Evolutionary conservation across 2,797 vertebrate species (phyloP), one percentile per base, ranked within the genome.

Genomic region (Sebastes alutus): DNA sequence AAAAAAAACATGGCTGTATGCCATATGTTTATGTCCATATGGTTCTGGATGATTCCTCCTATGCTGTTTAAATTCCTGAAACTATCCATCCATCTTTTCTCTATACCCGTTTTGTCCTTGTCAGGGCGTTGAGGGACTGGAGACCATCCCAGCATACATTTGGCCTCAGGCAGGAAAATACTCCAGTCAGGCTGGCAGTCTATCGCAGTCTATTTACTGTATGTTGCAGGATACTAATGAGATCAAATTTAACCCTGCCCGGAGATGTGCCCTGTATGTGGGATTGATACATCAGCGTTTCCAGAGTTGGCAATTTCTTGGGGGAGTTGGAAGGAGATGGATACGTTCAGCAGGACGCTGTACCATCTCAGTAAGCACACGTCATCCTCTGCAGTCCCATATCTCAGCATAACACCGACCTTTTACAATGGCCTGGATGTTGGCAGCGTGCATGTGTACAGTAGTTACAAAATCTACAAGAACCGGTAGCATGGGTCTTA

Each of bases 141-240:
- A 75, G 30, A 72, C 18, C 8, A 5, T 65, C 35, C 58, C 58
- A 61, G 70, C 56, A 64, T 63, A 60, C 29, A 77, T 78, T 72
- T 80, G 59, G 72, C 55, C 58, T 38, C 3, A 54, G 79, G 64
- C 55, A 70, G 30, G 27, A 46, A 68, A 78, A 81, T 29, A 49
- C 29, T 30, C 56, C 10, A 13, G 63, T 73, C 38, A 67, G 64
- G 33, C 60, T 78, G 54, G 33, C 54, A 42, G 49, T 42, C n/a
- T 62, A 66, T 61, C 25, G 2, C 27, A 42, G 38, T 14, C 1
- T n/a, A 66, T 75, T 75, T 29, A 59, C 32, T 74, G 54, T 42
- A 25, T 66, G 46, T 64, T 64, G 49, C 38, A 59, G 62, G 33
- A 23, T 58, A 63, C 66, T 79, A 78, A 80, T 67, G 80, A 78